Percentiles rank a stretch among this genome's conserved stretches.
phyloP scores from a whole-genome alignment of 2,113 vertebrate genomes.

The Callopanchax toddi region DNA sequence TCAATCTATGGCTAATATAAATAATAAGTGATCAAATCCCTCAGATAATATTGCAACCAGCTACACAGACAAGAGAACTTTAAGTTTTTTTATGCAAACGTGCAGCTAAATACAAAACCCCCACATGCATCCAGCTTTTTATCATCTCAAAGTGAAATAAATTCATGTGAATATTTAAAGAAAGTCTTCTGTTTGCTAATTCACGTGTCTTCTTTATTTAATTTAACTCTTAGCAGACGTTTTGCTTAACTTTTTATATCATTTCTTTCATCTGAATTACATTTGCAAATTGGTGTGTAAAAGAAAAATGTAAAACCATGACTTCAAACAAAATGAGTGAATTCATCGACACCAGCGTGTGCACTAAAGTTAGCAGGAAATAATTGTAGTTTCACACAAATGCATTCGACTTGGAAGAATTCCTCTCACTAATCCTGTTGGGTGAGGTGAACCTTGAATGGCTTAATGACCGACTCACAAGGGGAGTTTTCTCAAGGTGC shows the following conservation, averaged over 20 bases:
- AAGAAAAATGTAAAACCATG: conserved; percentile 11
- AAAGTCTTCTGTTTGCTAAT: not conserved
- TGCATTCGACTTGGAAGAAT: conserved; percentile 45
- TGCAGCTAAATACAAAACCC: no score
- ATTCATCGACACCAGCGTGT: not conserved
- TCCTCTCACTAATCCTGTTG: conserved; percentile 58
- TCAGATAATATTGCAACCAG: no score
- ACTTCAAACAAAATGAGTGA: conserved; percentile 5
- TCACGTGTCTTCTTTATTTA: not conserved
- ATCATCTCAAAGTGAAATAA: not conserved
- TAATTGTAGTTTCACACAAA: conserved; percentile 21
- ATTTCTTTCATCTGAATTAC: conserved; percentile 14
- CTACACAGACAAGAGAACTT: no score
- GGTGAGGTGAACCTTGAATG: conserved; percentile 54
- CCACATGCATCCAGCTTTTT: no score
- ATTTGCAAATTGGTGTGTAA: not conserved
- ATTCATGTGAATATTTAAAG: not conserved
- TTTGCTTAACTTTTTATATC: conserved; percentile 8
- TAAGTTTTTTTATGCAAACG: no score
- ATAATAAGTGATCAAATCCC: no score
- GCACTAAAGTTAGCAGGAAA: conserved; percentile 25
- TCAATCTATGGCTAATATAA: no score
- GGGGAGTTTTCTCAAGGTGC: conserved; percentile 29
- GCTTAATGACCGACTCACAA: conserved; percentile 49
- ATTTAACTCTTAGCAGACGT: not conserved